A percentile compares a stretch with the other conserved stretches of the same genome.
phyloP scores from a whole-genome alignment of 2,888 invertebrate genomes.

The Dryocosmus kuriphilus region DNA sequence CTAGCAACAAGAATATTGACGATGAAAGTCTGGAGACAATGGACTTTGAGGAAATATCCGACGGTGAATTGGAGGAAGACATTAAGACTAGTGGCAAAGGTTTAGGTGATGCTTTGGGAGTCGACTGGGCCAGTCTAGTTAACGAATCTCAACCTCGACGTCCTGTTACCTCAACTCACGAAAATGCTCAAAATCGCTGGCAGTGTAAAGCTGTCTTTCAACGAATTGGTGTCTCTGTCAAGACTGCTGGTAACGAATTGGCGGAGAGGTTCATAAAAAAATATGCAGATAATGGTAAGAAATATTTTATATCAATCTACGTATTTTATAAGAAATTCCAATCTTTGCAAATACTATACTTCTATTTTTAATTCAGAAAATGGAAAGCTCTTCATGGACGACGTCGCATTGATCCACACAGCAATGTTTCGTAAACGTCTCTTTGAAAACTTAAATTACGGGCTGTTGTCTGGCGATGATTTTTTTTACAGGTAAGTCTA shows the following conservation, averaged over 20 bases:
- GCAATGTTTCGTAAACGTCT: constrained; percentile 67
- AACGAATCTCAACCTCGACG: constrained; percentile 85
- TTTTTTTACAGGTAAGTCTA: constrained; percentile 68
- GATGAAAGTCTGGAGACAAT: constrained; percentile 87
- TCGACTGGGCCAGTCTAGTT: constrained; percentile 95
- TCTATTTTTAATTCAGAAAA: constrained; percentile 57
- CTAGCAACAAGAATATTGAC: constrained; percentile 79
- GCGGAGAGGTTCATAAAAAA: constrained; percentile 75
- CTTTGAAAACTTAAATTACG: constrained; percentile 62
- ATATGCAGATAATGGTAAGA: constrained; percentile 62
- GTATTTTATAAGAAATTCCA: constrained; percentile 4
- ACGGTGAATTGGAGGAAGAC: constrained; percentile 92
- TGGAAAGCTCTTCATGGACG: constrained; percentile 65
- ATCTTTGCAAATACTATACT: background rate
- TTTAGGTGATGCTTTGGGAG: constrained; percentile 95
- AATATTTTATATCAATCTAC: background rate
- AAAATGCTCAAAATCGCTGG: constrained; percentile 88
- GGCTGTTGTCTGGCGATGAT: constrained; percentile 65
- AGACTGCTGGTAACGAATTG: constrained; percentile 86
- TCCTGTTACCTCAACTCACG: constrained; percentile 69
- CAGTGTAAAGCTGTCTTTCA: constrained; percentile 88
- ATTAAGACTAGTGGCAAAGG: constrained; percentile 82
- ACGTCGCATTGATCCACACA: constrained; percentile 73
- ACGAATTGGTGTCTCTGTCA: constrained; percentile 88
- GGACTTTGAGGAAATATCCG: constrained; percentile 94